Conservation (phyloP, 2,113 vertebrate species). For the Hylia prasina region DNA sequence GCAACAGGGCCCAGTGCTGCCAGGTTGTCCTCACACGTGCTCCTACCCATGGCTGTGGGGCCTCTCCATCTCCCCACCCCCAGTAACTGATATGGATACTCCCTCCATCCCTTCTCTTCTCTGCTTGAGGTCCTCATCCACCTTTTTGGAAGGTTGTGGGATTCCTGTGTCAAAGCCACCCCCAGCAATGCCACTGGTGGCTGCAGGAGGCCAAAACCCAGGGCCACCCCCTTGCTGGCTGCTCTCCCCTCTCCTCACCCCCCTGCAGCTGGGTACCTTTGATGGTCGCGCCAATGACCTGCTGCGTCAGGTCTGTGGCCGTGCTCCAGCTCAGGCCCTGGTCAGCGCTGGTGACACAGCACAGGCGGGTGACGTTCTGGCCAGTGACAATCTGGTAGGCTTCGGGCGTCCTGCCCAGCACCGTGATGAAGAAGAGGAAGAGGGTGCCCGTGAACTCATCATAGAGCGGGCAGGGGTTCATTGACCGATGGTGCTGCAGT, state of each 20-base stretch:
- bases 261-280: slow-evolving; percentile 48
- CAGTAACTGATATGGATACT: rapidly evolving
- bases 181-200: rapidly evolving
- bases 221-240: neutral
- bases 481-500: slow-evolving; percentile 86
- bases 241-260: neutral
- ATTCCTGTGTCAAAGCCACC: rapidly evolving
- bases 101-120: no score
- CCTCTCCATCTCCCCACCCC: neutral
- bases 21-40: rapidly evolving
- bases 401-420: slow-evolving; percentile 82
- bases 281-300: slow-evolving; percentile 75
- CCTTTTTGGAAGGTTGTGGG: neutral
- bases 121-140: neutral
- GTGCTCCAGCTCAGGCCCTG: slow-evolving; percentile 84
- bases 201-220: neutral
- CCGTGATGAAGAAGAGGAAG: slow-evolving; percentile 81
- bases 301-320: slow-evolving; percentile 81
- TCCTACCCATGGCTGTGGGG: neutral
- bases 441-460: slow-evolving; percentile 84
- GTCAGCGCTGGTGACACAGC: slow-evolving; percentile 83
- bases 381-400: slow-evolving; percentile 86
- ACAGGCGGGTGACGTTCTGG: slow-evolving; percentile 86
- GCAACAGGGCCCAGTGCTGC: neutral
- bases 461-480: slow-evolving; percentile 94